Conservation (phyloP, 2,797 vertebrate species). For the Myotis daubentonii region DNA sequence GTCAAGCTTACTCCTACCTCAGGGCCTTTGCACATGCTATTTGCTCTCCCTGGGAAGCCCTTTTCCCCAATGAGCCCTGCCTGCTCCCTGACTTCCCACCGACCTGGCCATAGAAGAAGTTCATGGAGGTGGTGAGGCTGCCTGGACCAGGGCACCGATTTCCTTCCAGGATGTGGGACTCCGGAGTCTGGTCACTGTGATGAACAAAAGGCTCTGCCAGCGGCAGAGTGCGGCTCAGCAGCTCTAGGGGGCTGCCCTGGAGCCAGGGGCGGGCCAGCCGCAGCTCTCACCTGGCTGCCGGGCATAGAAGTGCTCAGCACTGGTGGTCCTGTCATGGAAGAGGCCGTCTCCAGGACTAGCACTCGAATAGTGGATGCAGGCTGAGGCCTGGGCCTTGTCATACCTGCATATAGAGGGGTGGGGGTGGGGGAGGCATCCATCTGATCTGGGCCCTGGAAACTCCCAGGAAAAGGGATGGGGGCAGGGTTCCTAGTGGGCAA, state of each 20-base stretch:
- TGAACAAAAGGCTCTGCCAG: conserved; percentile 45
- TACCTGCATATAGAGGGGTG: conserved; percentile 51
- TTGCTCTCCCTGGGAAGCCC: neutral
- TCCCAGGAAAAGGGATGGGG: neutral
- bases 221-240: neutral
- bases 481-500: neutral
- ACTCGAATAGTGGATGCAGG: neutral
- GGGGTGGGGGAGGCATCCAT: neutral
- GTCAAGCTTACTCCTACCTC: neutral
- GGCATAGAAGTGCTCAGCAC: neutral
- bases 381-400: conserved; percentile 56
- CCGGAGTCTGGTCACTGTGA: neutral
- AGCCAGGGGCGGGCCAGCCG: rapidly evolving
- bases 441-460: neutral
- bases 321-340: conserved; percentile 31
- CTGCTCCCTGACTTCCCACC: neutral
- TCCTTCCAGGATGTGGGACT: conserved; percentile 73
- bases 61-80: neutral
- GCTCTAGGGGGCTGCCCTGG: rapidly evolving
- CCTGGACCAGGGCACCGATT: neutral
- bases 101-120: conserved; percentile 64
- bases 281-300: conserved; percentile 48
- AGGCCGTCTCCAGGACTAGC: conserved; percentile 1
- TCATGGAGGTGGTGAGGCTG: conserved; percentile 46
- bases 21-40: neutral